Base-by-base conservation (phyloP, 2,113 vertebrate species). In the Megaceryle torquata region DNA sequence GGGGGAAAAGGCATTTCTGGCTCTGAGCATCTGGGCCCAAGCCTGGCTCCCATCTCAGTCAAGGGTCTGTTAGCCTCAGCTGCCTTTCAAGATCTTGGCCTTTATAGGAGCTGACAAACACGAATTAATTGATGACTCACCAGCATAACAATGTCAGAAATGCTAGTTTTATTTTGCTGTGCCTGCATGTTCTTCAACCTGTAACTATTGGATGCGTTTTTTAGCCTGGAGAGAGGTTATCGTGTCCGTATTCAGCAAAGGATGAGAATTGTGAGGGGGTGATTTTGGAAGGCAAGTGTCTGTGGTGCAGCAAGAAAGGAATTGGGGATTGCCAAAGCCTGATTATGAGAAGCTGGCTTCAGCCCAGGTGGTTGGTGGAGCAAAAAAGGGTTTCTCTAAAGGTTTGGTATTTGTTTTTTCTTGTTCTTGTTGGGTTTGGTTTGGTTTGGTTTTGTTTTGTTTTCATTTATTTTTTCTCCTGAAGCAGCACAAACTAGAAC, bases 31-130 rank as follows among this genome's bases (percentile, higher is more conserved):
- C 26, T 17, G 72, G 11, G 35, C 14, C 69, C 37, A 19, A 69
- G 59, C 70, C 68, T 85, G 70, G 82, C 79, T 82, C 76, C 59
- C 3, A 3, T 29, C 71, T 69, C 74, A 14, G 33, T 19, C 25
- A 2, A 48, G 72, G 61, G 43, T 83, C 72, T 65, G 12, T 3
- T 87, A 87, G 75, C 76, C 92, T 64, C 92, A 53, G 83, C 77
- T 5, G 3, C 77, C 33, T 88, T 50, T 85, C 90, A 61, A 64
- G 75, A 69, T 37, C 39, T 48, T 25, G 81, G 65, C 39, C 81
- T 79, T 93, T 91, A 60, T 20, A 72, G 84, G 77, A 92, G 61
- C 91, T 95, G 96, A 87, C 89, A 85, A 93, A 79, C 53, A 69
- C 13, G 81, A 89, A 43, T 56, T 72, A 92, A 76, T 39, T 50